Conservation (phyloP, 1,140 invertebrate species). For the Trachymyrmex septentrionalis region DNA sequence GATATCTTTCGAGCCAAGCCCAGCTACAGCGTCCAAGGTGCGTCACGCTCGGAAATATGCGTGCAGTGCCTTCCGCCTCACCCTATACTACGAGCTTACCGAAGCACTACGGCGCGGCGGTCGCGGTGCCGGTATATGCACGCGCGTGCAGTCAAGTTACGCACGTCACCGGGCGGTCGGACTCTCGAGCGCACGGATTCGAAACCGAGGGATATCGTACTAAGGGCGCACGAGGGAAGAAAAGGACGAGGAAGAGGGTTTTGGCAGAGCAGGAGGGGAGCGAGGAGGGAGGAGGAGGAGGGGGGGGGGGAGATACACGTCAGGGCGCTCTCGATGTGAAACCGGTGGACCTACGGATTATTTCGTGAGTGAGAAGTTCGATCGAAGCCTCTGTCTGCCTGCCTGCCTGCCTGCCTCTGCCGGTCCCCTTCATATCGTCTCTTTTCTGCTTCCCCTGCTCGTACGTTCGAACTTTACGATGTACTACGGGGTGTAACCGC, state of each 20-base stretch:
- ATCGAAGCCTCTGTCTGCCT: constrained; percentile 8
- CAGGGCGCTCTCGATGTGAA: constrained; percentile 29
- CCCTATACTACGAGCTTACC: constrained; percentile 49
- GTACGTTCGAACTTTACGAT: constrained; percentile 46
- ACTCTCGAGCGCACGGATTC: constrained; percentile 15
- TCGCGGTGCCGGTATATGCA: constrained; percentile 33
- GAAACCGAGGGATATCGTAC: constrained; percentile 30
- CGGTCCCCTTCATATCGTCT: background rate
- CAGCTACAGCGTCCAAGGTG: constrained; percentile 72
- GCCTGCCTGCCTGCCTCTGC: background rate
- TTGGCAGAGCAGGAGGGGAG: background rate
- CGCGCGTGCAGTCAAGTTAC: constrained; percentile 46
- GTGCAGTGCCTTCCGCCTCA: constrained; percentile 70
- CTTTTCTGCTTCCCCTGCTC: background rate
- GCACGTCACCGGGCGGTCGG: constrained; percentile 44
- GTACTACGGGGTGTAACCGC: constrained; percentile 59
- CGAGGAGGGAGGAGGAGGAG: background rate
- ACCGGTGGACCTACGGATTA: constrained; percentile 54
- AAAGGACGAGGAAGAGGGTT: background rate
- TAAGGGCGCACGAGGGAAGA: constrained; percentile 14
- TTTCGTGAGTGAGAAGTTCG: constrained; percentile 62
- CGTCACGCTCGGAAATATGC: constrained; percentile 81
- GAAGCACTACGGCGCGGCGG: constrained; percentile 8
- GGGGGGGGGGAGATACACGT: constrained; percentile 19
- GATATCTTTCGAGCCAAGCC: constrained; percentile 74